Evolutionary conservation across 2,888 invertebrate species (phyloP).

Genomic region (Heliconius hortense): DNA sequence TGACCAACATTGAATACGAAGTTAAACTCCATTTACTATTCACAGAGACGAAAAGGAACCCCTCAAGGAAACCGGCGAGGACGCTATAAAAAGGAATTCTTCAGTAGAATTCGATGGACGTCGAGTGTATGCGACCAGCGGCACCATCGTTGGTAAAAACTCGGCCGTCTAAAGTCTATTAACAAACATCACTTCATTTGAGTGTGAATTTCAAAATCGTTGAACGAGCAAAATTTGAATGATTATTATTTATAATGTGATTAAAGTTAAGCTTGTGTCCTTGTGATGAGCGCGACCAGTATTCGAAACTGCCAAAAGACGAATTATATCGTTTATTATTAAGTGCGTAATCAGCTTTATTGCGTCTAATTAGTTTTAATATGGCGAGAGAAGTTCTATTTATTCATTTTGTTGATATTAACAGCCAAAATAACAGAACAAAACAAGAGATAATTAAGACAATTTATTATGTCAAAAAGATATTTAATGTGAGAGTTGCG

Average conservation of each 20-base stretch:
- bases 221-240: constrained; percentile 23
- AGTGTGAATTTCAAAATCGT: constrained; percentile 22
- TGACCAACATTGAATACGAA: neutral
- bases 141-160: constrained; percentile 93
- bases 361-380: constrained; percentile 36
- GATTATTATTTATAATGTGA: constrained; percentile 19
- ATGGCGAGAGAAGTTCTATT: constrained; percentile 5
- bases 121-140: constrained; percentile 91
- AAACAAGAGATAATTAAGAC: constrained; percentile 8
- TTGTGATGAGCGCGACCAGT: constrained; percentile 74
- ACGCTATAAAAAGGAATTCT: constrained; percentile 87
- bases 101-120: constrained; percentile 92
- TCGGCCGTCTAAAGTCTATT: constrained; percentile 87
- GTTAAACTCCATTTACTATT: constrained; percentile 39
- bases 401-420: neutral
- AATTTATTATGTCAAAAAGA: neutral
- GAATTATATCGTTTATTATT: constrained; percentile 54
- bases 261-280: constrained; percentile 63
- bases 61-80: constrained; percentile 85
- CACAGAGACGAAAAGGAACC: constrained; percentile 91
- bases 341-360: constrained; percentile 58
- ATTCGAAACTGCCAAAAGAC: constrained; percentile 75
- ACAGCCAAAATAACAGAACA: neutral
- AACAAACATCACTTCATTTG: constrained; percentile 11
- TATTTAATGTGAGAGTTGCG: constrained; percentile 1